These are phyloP conservation scores for Campoletis sonorensis DNA, from an alignment of 1,140 invertebrate genomes.

Conservation along the genomic window DNA sequence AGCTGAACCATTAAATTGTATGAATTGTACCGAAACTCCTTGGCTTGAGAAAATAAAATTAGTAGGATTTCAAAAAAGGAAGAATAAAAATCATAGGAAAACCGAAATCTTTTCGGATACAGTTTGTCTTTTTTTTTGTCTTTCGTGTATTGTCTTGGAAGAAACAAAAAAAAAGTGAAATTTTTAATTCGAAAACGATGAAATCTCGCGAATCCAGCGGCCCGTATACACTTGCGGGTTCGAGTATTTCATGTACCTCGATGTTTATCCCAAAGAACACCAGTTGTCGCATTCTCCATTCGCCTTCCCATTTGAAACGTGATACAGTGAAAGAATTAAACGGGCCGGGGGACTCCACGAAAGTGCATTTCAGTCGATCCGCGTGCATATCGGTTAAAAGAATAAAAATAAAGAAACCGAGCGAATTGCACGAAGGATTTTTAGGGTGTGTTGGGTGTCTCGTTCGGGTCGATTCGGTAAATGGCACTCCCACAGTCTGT, in stretches of 20 bases:
- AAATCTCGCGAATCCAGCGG: too few relatives aligned
- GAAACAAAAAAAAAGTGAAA: too few relatives aligned
- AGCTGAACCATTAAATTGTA: too few relatives aligned
- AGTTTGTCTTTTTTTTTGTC: too few relatives aligned
- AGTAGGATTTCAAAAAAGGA: too few relatives aligned
- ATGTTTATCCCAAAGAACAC: background rate
- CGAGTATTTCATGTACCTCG: background rate
- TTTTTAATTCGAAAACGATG: too few relatives aligned
- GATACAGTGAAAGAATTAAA: background rate
- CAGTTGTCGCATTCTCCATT: background rate
- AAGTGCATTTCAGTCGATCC: background rate
- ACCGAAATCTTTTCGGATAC: too few relatives aligned
- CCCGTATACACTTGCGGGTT: too few relatives aligned
- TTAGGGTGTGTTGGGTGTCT: conserved; percentile 33
- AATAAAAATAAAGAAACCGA: background rate
- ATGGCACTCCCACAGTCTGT: conserved; percentile 58
- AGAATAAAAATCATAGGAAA: too few relatives aligned
- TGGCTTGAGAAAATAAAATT: too few relatives aligned
- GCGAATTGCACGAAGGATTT: conserved; percentile 5
- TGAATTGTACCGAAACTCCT: too few relatives aligned
- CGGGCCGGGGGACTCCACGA: background rate
- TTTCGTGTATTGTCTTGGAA: too few relatives aligned
- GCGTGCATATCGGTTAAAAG: background rate
- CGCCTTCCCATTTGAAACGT: background rate
- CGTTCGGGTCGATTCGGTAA: conserved; percentile 59